These are phyloP conservation scores for Capitulum mitella DNA, from an alignment of 2,888 invertebrate genomes.

Conservation along the genomic window DNA sequence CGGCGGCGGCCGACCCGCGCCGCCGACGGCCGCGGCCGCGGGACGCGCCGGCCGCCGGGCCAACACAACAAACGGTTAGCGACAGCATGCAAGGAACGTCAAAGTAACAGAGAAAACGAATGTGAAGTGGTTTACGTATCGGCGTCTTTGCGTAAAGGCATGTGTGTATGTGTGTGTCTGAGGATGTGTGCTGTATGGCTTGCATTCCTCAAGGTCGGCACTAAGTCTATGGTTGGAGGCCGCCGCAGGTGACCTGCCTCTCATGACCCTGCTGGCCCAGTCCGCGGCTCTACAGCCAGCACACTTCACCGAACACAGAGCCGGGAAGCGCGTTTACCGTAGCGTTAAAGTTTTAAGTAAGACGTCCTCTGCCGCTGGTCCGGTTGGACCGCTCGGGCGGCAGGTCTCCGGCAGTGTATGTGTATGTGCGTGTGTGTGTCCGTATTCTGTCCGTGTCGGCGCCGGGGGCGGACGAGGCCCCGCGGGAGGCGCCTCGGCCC, in stretches of 20 bases:
- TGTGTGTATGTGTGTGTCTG: background rate
- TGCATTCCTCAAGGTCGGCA: too few species aligned
- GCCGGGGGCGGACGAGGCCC: background rate
- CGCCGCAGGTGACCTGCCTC: too few species aligned
- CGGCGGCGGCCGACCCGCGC: background rate
- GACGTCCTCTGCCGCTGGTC: too few species aligned
- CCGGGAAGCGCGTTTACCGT: too few species aligned
- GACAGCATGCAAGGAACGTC: background rate
- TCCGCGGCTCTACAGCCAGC: too few species aligned
- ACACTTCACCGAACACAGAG: too few species aligned
- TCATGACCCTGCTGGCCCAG: too few species aligned
- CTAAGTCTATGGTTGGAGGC: too few species aligned
- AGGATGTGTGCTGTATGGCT: too few species aligned
- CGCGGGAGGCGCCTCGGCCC: background rate
- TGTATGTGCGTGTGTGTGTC: conserved; percentile 15
- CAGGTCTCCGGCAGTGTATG: too few species aligned
- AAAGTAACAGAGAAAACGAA: conserved; percentile 8
- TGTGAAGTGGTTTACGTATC: background rate
- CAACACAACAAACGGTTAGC: background rate
- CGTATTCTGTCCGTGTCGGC: background rate
- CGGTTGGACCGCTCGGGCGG: too few species aligned
- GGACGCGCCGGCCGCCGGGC: background rate
- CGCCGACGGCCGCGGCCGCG: background rate
- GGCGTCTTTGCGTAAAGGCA: background rate
- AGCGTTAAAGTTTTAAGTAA: too few species aligned